phyloP scores from a whole-genome alignment of 2,797 vertebrate species.

The Sebastes nivosus region DNA sequence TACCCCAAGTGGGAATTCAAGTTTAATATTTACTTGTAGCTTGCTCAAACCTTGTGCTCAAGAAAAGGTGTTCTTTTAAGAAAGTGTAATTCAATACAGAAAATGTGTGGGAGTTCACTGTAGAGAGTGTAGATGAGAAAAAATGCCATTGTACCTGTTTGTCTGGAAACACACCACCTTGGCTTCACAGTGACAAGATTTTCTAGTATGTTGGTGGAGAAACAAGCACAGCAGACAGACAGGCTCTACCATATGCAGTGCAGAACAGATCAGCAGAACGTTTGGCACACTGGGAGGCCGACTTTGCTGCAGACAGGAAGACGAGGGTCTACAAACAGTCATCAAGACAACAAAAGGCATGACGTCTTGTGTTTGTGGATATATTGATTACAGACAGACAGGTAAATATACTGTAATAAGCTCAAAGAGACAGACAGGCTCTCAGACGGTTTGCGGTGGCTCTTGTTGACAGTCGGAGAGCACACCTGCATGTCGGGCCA shows the following conservation, averaged over 20 bases:
- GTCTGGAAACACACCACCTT: not conserved
- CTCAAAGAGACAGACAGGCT: slow-evolving; percentile 4
- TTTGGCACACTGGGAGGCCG: not conserved
- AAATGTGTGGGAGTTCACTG: not conserved
- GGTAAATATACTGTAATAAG: slow-evolving; percentile 30
- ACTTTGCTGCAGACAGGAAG: not conserved
- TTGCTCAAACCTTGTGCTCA: not conserved
- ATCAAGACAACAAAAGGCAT: slow-evolving; percentile 16
- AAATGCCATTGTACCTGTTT: slow-evolving; percentile 6
- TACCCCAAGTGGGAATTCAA: slow-evolving; percentile 31
- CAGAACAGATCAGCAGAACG: not conserved
- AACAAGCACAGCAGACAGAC: slow-evolving; percentile 11
- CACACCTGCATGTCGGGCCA: slow-evolving; percentile 54
- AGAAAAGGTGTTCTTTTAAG: not conserved
- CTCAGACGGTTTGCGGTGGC: slow-evolving; percentile 13
- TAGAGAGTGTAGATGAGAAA: not conserved
- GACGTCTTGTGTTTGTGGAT: slow-evolving; percentile 20
- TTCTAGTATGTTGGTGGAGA: not conserved
- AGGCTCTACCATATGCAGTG: not conserved
- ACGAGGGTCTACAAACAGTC: slow-evolving; percentile 1
- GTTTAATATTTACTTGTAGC: slow-evolving; percentile 24
- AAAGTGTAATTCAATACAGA: not conserved
- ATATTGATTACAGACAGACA: not conserved
- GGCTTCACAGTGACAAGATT: not conserved
- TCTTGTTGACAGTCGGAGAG: slow-evolving; percentile 30